Conservation (phyloP, 1,140 invertebrate genomes). For the Drosophila oshimai region DNA sequence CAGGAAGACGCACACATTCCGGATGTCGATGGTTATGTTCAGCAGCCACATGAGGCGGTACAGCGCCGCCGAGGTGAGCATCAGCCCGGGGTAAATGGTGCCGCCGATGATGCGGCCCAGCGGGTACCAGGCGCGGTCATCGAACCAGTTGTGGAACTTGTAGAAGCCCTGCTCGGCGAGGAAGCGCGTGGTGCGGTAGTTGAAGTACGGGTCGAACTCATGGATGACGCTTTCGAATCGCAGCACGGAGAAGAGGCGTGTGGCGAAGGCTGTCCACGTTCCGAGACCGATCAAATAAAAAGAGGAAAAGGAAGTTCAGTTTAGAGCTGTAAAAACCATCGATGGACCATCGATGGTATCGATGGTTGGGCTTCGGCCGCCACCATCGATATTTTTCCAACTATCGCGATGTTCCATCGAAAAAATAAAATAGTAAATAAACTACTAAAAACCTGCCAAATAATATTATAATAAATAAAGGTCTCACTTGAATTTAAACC, state of each 20-base stretch:
- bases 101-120: conserved; percentile 98
- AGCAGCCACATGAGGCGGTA: conserved; percentile 95
- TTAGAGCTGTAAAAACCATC: no score
- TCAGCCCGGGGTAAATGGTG: conserved; percentile 98
- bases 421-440: no score
- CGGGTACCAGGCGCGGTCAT: conserved; percentile 99
- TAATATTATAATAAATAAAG: no score
- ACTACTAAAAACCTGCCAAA: no score
- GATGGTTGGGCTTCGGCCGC: no score
- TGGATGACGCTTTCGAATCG: conserved; percentile 99
- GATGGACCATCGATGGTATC: no score
- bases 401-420: no score
- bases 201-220: conserved; percentile 99
- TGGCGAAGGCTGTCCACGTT: conserved; percentile 94
- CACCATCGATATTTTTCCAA: no score
- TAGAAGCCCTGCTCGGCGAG: conserved; percentile 98
- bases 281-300: conserved; percentile 43
- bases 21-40: conserved; percentile 97
- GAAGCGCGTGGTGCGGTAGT: conserved; percentile 98
- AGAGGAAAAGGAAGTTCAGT: conserved; percentile 39
- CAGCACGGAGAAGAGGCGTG: conserved; percentile 97
- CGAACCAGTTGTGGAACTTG: conserved; percentile 99
- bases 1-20: conserved; percentile 98
- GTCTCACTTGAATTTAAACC: no score
- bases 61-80: conserved; percentile 97